These are phyloP conservation scores for Platysteira castanea DNA, from an alignment of 2,113 vertebrate genomes.

Conservation along the genomic window DNA sequence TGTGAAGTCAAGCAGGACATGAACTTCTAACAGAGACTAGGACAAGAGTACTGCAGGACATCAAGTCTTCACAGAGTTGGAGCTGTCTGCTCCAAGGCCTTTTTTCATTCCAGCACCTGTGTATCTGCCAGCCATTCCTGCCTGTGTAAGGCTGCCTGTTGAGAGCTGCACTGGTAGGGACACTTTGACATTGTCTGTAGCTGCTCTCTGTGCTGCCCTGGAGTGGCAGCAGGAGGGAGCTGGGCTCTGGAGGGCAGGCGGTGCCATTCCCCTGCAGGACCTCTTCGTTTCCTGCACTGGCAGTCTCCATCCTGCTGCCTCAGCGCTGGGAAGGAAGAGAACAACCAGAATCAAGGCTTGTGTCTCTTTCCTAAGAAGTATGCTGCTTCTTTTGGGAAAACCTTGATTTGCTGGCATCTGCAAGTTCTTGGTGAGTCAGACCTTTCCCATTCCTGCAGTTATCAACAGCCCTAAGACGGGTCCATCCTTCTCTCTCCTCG, in stretches of 20 bases:
- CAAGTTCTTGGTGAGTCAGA: neutral
- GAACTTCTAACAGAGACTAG: neutral
- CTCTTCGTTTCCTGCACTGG: fast-evolving
- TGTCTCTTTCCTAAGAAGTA: neutral
- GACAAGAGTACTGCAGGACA: neutral
- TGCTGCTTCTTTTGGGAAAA: neutral
- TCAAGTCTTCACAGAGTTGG: neutral
- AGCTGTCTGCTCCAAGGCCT: neutral
- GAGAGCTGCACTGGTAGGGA: neutral
- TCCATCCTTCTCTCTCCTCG: neutral
- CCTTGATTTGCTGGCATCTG: neutral
- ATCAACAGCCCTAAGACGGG: neutral
- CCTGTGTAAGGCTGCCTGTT: neutral
- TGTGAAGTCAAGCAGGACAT: neutral
- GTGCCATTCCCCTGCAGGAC: neutral
- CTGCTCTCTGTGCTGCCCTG: neutral
- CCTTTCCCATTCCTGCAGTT: neutral
- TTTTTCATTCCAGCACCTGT: neutral
- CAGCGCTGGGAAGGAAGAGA: neutral
- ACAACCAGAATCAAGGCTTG: neutral
- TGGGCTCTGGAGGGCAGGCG: neutral
- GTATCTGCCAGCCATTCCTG: neutral
- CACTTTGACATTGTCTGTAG: neutral
- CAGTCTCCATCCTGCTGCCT: neutral
- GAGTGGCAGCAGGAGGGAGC: neutral